Base-by-base conservation (phyloP, 23 tunicate species). In the Trididemnum clinides region DNA sequence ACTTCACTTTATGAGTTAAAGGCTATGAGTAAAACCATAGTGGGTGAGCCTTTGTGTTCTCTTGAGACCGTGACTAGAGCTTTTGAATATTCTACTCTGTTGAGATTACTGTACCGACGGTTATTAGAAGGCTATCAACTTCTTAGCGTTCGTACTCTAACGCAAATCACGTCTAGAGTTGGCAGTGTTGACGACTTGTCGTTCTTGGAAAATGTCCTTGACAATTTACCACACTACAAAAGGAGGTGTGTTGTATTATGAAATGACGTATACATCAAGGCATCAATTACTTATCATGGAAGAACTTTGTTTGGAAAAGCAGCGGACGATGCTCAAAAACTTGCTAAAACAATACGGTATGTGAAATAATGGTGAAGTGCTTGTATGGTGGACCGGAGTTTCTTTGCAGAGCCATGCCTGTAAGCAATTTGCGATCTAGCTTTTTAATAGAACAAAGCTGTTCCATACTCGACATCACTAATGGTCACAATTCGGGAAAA, bases 91-190 rank as follows among this genome's bases (percentile, higher is more conserved):
- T 69, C 32, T 31, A 69, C 26, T 23, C 32, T 35, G 28, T 69
- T 37, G 6, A 69, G 75, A 69, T 35, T 37, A 69, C 37, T 20
- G 2, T 69, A 69, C 32, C 37, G 31, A 20, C 75, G 28, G 31
- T 69, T 69, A 28, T 5, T 35, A 69, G 4, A 69, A 6, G 75
- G 31, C n/a, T 37, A 69, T 69, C 75, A 69, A 30, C 75, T 69
- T 69, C 75, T 37, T 20, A 69, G 75, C n/a, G 15, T 28, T 5
- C 28, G 31, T 28, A 69, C 75, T 31, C 22, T 27, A 5, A 69
- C 75, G 28, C 37, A 20, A 69, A 69, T 69, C n/a, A 69, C 75
- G 4, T 69, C 75, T 28, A 69, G n/a, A 69, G 75, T 69, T 30
- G 31, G 5, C 32, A 69, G n/a, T 20, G 4, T 23, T 7, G 36